Percentiles rank a stretch among this genome's conserved stretches.
phyloP scores from a whole-genome alignment of 1,140 invertebrate genomes.

The Tetranychus urticae region DNA sequence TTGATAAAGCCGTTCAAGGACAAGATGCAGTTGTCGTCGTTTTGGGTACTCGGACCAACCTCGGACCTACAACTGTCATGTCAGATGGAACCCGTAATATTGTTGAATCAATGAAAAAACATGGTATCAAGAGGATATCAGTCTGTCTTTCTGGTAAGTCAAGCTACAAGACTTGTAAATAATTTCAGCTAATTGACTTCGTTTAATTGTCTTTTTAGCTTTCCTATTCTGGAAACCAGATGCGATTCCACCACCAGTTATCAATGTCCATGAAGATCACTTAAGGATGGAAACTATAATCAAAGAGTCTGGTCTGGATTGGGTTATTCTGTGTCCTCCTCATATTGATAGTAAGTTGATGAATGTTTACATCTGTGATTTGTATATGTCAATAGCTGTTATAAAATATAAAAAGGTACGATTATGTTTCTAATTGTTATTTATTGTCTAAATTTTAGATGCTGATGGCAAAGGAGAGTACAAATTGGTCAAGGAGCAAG shows the following conservation, averaged over 20 bases:
- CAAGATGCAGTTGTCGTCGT: conserved; percentile 43
- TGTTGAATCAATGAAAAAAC: conserved; percentile 43
- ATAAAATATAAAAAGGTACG: too few species aligned
- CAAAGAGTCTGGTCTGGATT: conserved; percentile 37
- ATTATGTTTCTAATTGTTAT: neutral
- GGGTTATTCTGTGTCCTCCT: conserved; percentile 52
- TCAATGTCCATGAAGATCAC: conserved; percentile 46
- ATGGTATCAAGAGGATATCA: conserved; percentile 37
- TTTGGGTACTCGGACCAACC: conserved; percentile 47
- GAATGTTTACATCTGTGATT: conserved; percentile 1
- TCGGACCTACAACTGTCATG: conserved; percentile 48
- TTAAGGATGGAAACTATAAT: conserved; percentile 42
- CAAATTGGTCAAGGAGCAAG: conserved; percentile 29
- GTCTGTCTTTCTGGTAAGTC: conserved; percentile 42
- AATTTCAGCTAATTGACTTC: neutral
- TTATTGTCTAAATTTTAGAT: neutral
- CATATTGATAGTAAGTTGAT: conserved; percentile 40
- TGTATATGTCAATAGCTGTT: too few species aligned
- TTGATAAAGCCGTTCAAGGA: conserved; percentile 7
- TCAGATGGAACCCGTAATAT: conserved; percentile 56
- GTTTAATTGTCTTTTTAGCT: conserved; percentile 21
- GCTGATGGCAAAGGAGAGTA: conserved; percentile 20
- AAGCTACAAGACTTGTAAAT: neutral
- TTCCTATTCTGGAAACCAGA: conserved; percentile 45
- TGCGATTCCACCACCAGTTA: conserved; percentile 42